These are phyloP conservation scores for Enchytraeus crypticus DNA, from an alignment of 2,888 invertebrate species.

Conservation along the genomic window DNA sequence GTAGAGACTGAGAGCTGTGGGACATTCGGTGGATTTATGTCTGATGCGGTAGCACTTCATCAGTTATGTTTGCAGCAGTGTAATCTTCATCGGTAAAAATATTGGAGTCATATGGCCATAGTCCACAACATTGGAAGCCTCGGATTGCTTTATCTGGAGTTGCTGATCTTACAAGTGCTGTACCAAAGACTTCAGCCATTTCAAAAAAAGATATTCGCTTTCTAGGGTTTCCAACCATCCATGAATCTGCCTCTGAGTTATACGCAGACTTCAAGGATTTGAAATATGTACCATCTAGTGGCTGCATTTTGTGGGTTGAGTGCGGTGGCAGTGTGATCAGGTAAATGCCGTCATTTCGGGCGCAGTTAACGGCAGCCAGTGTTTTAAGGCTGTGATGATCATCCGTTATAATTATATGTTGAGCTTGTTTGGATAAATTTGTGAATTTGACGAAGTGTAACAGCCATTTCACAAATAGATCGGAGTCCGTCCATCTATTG, in stretches of 20 bases:
- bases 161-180: slow-evolving; percentile 21
- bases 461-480: slow-evolving; percentile 34
- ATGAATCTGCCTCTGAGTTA: slow-evolving; percentile 20
- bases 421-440: slow-evolving; percentile 30
- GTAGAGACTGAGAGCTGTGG: too few relatives aligned
- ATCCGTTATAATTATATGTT: slow-evolving; percentile 40
- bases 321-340: slow-evolving; percentile 35
- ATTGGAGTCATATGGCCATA: slow-evolving; percentile 16
- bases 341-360: slow-evolving; percentile 22
- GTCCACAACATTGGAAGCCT: slow-evolving; percentile 17
- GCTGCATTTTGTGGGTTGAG: slow-evolving; percentile 38
- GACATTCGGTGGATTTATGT: too few relatives aligned
- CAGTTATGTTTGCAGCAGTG: slow-evolving; percentile 10
- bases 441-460: slow-evolving; percentile 41
- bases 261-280: slow-evolving; percentile 28
- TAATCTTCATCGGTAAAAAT: slow-evolving; percentile 21
- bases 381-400: slow-evolving; percentile 39
- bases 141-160: slow-evolving; percentile 16
- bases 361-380: slow-evolving; percentile 33
- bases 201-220: slow-evolving; percentile 19
- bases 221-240: slow-evolving; percentile 24
- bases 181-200: slow-evolving; percentile 22
- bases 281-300: slow-evolving; percentile 29
- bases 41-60: too few relatives aligned
- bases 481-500: slow-evolving; percentile 34